Percentiles rank a stretch among this genome's conserved stretches.
Conservation (phyloP, 2,888 invertebrate genomes). For the Cephonodes hylas region DNA sequence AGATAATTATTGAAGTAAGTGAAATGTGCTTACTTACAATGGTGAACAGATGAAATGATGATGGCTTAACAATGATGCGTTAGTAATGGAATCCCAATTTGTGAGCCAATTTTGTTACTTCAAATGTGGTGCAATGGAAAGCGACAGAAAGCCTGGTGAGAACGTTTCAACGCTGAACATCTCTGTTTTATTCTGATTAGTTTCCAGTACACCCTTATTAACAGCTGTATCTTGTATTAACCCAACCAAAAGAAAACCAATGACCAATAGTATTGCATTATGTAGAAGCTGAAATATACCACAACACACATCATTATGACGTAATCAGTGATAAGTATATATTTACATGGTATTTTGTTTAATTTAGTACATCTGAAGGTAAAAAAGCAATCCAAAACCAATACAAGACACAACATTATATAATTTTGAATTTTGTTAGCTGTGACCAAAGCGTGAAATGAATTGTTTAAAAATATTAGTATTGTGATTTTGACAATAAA, state of each 20-base stretch:
- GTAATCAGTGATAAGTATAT: conserved; percentile 43
- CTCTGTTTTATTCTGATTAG: conserved; percentile 68
- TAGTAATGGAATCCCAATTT: conserved; percentile 79
- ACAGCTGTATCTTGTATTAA: conserved; percentile 82
- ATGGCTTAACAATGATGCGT: conserved; percentile 78
- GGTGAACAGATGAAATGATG: conserved; percentile 73
- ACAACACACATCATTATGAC: conserved; percentile 68
- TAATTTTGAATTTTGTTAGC: conserved; percentile 80
- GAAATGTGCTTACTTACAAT: conserved; percentile 77
- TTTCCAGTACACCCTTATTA: conserved; percentile 78
- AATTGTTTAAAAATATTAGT: conserved; percentile 12
- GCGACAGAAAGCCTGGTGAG: conserved; percentile 76
- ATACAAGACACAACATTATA: conserved; percentile 81
- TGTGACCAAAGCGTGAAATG: conserved; percentile 68
- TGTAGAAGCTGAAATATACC: conserved; percentile 80
- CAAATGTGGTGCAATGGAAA: conserved; percentile 78
- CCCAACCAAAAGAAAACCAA: conserved; percentile 81
- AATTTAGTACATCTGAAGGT: conserved; percentile 52
- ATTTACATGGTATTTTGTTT: conserved; percentile 33
- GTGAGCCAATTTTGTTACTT: conserved; percentile 79
- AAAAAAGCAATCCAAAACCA: conserved; percentile 72
- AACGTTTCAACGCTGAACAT: conserved; percentile 60
- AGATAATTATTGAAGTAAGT: conserved; percentile 50
- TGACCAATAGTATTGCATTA: conserved; percentile 77
- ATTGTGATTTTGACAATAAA: conserved; percentile 9